A percentile compares a stretch with the other conserved stretches of the same genome.
Evolutionary conservation across 2,113 vertebrate genomes (phyloP).

Genomic region (Rhinolophus ferrumequinum): DNA sequence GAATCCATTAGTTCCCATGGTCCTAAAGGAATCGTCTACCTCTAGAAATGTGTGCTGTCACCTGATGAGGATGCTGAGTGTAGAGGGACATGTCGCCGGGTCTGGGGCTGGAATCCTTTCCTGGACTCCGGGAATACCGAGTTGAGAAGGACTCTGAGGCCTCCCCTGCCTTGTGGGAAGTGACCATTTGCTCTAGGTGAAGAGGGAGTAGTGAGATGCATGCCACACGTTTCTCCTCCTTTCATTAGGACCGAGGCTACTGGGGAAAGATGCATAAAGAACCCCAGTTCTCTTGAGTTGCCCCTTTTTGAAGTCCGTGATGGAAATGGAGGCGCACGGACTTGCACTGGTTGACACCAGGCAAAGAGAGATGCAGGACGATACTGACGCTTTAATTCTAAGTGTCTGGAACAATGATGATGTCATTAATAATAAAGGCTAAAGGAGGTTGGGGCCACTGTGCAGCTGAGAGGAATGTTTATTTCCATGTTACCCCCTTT

Average conservation of each 20-base stretch:
- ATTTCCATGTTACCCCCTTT: fast-evolving
- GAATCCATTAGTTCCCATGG: neutral
- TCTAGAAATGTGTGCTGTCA: neutral
- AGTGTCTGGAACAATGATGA: neutral
- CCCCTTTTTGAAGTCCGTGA: neutral
- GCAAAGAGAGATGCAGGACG: neutral
- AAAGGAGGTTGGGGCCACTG: fast-evolving
- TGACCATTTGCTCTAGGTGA: neutral
- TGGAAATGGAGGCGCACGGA: neutral
- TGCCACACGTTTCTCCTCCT: fast-evolving
- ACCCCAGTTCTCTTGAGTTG: neutral
- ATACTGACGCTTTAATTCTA: neutral
- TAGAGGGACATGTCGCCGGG: neutral
- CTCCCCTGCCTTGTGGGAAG: neutral
- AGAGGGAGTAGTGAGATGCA: neutral
- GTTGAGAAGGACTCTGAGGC: neutral
- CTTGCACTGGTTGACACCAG: neutral
- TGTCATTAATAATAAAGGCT: neutral
- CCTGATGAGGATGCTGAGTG: neutral
- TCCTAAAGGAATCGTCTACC: neutral
- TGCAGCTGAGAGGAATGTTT: neutral
- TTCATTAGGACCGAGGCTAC: neutral
- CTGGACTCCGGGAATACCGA: neutral
- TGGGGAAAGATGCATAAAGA: neutral
- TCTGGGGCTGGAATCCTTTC: neutral